Evolutionary conservation across 2,113 vertebrate species (phyloP).

Genomic region (Salvelinus sp.): DNA sequence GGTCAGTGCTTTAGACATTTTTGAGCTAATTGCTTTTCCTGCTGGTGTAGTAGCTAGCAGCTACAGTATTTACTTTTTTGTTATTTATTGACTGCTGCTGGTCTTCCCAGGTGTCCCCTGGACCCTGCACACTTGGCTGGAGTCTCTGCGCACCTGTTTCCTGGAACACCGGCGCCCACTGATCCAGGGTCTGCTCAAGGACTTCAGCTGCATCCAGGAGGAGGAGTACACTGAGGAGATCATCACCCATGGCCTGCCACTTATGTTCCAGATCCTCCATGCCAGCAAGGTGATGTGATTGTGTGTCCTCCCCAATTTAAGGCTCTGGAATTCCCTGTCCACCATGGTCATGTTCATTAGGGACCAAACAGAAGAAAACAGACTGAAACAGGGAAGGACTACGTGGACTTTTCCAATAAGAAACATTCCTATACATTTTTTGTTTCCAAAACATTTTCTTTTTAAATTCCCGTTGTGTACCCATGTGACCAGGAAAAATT

Average conservation of each 20-base stretch:
- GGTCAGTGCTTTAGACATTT: background rate
- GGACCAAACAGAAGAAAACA: too few relatives aligned
- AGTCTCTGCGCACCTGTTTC: slow-evolving; percentile 76
- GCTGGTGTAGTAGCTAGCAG: background rate
- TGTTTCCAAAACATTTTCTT: too few relatives aligned
- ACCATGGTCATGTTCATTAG: background rate
- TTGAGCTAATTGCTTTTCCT: background rate
- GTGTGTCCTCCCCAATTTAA: background rate
- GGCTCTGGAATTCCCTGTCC: slow-evolving; percentile 18
- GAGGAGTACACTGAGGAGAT: slow-evolving; percentile 81
- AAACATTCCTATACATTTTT: too few relatives aligned
- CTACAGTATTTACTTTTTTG: background rate
- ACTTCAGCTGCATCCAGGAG: slow-evolving; percentile 78
- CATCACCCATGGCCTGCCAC: slow-evolving; percentile 77
- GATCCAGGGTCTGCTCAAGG: slow-evolving; percentile 78
- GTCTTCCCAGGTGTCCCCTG: slow-evolving; percentile 76
- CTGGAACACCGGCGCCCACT: slow-evolving; percentile 74
- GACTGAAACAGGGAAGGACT: too few relatives aligned
- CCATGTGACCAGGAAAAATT: too few relatives aligned
- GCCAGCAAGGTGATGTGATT: slow-evolving; percentile 71
- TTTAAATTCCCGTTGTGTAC: too few relatives aligned
- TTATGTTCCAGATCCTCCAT: slow-evolving; percentile 81
- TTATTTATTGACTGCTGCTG: slow-evolving; percentile 46
- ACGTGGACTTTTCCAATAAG: too few relatives aligned
- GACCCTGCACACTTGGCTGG: slow-evolving; percentile 81